Evolutionary conservation across 2,888 invertebrate species (phyloP).

Genomic region (Microplitis deprimator): DNA sequence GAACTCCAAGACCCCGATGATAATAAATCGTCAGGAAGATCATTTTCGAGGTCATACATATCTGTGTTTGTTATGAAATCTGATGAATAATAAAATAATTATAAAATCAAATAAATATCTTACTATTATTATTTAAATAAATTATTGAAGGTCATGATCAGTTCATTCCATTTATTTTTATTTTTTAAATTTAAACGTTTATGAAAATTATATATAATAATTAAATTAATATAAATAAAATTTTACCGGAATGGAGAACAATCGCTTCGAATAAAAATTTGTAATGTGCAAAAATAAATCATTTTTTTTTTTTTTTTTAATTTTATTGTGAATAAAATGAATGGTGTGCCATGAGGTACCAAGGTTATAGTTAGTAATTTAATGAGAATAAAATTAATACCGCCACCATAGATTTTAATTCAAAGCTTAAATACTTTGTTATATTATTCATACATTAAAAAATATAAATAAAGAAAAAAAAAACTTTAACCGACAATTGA

Average conservation of each 20-base stretch:
- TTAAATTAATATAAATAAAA: constrained; percentile 18
- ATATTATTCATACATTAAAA: not conserved
- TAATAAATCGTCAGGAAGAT: constrained; percentile 92
- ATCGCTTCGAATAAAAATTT: no score
- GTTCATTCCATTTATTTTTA: constrained; percentile 34
- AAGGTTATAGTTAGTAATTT: constrained; percentile 68
- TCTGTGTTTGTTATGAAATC: constrained; percentile 88
- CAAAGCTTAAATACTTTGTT: constrained; percentile 52
- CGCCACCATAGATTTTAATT: constrained; percentile 67
- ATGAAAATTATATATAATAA: not conserved
- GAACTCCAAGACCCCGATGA: constrained; percentile 83
- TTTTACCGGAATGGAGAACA: not conserved
- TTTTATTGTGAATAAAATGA: constrained; percentile 26
- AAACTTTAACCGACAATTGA: constrained; percentile 8
- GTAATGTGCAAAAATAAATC: not conserved
- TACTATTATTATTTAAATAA: constrained; percentile 18
- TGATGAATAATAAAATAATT: constrained; percentile 67
- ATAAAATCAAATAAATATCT: constrained; percentile 40
- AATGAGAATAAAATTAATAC: constrained; percentile 66
- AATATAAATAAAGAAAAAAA: constrained; percentile 23
- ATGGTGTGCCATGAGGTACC: constrained; percentile 64
- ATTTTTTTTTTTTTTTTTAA: not conserved
- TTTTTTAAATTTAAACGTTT: not conserved
- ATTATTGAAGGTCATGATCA: constrained; percentile 40
- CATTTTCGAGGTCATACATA: constrained; percentile 92